Conservation (phyloP, 2,113 vertebrate genomes). For the Acrocephalus arundinaceus region DNA sequence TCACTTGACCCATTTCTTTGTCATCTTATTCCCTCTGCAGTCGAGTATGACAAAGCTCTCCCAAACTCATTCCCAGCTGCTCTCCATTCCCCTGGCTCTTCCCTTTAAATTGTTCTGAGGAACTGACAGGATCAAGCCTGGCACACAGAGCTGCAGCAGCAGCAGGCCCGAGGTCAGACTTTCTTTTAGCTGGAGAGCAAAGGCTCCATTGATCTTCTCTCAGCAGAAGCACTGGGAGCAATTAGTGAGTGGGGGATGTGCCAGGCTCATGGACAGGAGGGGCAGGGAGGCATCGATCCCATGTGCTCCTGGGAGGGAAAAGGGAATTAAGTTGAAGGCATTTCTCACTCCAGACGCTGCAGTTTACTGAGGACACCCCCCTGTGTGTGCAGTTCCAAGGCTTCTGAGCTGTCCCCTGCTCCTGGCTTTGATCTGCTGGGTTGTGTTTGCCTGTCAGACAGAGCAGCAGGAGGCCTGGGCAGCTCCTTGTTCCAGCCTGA, state of each 20-base stretch:
- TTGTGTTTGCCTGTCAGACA: not conserved
- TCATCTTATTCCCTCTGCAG: not conserved
- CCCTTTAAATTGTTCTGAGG: not conserved
- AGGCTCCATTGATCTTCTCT: conserved; percentile 37
- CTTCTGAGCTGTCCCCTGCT: not conserved
- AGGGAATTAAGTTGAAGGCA: not conserved
- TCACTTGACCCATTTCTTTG: conserved; percentile 28
- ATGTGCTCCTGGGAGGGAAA: not conserved
- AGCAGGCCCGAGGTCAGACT: not conserved
- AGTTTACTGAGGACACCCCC: not conserved
- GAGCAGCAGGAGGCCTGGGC: not conserved
- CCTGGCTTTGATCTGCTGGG: not conserved
- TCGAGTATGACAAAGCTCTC: not conserved
- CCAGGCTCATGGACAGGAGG: not conserved
- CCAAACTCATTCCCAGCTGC: not conserved
- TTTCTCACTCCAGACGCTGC: not conserved
- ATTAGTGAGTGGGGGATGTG: not conserved
- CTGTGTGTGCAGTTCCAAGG: not conserved
- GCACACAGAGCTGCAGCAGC: not conserved
- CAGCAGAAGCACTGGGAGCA: conserved; percentile 49
- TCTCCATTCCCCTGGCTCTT: not conserved
- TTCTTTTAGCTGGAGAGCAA: not conserved
- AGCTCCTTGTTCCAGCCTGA: not conserved
- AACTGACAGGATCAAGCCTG: conserved; percentile 1
- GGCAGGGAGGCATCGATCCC: not conserved